A percentile compares a stretch with the other conserved stretches of the same genome.
Evolutionary conservation across 1,140 invertebrate genomes (phyloP).

Genomic region (Calosoma granatense): DNA sequence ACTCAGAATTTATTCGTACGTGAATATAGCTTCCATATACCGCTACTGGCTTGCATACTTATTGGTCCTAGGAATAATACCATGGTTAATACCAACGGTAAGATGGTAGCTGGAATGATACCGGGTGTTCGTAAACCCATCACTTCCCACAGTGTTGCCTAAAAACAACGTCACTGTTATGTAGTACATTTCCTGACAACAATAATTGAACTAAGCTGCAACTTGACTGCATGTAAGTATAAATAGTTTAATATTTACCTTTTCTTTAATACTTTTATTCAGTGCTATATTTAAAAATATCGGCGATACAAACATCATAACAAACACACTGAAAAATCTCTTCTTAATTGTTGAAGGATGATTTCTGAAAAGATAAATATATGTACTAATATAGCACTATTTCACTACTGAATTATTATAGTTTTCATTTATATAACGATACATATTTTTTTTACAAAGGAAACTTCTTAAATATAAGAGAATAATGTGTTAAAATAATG

Average conservation of each 20-base stretch:
- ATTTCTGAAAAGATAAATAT: slow-evolving; percentile 49
- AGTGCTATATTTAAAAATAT: slow-evolving; percentile 61
- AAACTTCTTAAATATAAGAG: too few species aligned
- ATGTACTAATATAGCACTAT: slow-evolving; percentile 17
- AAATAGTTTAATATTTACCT: too few species aligned
- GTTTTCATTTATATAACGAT: too few species aligned
- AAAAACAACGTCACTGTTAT: too few species aligned
- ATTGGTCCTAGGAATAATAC: slow-evolving; percentile 78
- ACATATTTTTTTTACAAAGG: too few species aligned
- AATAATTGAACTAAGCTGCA: too few species aligned
- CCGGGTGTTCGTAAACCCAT: slow-evolving; percentile 68
- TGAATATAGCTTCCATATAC: slow-evolving; percentile 55
- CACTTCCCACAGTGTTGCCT: slow-evolving; percentile 57
- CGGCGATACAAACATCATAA: slow-evolving; percentile 71
- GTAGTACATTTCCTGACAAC: too few species aligned
- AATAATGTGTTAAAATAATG: too few species aligned
- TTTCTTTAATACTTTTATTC: slow-evolving; percentile 45
- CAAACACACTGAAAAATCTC: slow-evolving; percentile 74
- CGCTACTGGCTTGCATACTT: slow-evolving; percentile 57
- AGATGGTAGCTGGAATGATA: slow-evolving; percentile 56
- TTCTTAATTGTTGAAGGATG: slow-evolving; percentile 82
- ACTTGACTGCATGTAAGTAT: too few species aligned
- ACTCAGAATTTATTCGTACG: too few species aligned
- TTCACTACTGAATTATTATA: too few species aligned
- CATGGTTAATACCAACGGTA: slow-evolving; percentile 73